Percentiles rank a stretch among this genome's conserved stretches.
These are phyloP conservation scores for Anas acuta DNA, from an alignment of 2,797 vertebrate genomes.

Conservation along the genomic window DNA sequence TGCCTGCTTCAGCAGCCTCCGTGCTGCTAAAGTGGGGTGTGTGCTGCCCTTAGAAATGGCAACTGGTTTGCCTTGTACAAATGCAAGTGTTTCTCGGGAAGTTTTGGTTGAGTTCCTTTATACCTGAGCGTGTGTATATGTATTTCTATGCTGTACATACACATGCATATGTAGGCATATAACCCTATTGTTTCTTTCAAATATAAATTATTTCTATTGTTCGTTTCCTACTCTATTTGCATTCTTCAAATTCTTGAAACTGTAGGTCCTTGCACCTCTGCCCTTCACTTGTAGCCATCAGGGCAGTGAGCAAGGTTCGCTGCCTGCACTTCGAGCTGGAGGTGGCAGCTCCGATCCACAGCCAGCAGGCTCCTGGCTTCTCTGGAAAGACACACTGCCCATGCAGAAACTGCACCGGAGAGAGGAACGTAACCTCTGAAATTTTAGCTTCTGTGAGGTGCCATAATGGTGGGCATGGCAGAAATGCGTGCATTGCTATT, in stretches of 20 bases:
- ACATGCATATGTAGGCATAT: neutral
- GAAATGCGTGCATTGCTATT: neutral
- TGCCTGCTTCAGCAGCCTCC: neutral
- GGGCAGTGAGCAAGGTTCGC: neutral
- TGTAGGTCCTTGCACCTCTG: neutral
- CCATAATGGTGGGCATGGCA: neutral
- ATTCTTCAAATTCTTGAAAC: neutral
- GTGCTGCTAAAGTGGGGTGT: neutral
- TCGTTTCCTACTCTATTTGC: neutral
- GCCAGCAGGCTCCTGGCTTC: neutral
- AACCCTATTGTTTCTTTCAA: neutral
- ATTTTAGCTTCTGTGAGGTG: neutral
- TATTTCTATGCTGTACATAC: neutral
- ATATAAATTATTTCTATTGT: neutral
- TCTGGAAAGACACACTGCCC: neutral
- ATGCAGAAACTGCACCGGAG: neutral
- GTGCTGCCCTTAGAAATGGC: neutral
- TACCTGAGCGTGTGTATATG: neutral
- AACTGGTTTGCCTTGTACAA: neutral
- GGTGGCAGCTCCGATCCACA: neutral
- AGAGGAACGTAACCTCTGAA: neutral
- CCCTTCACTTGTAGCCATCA: neutral
- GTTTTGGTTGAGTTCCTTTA: neutral
- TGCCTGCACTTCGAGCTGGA: accelerated
- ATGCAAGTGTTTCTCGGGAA: neutral